These are phyloP conservation scores for Eunapius fragilis DNA, from an alignment of 37 sponge, comb jelly and placozoan genomes.

Conservation along the genomic window DNA sequence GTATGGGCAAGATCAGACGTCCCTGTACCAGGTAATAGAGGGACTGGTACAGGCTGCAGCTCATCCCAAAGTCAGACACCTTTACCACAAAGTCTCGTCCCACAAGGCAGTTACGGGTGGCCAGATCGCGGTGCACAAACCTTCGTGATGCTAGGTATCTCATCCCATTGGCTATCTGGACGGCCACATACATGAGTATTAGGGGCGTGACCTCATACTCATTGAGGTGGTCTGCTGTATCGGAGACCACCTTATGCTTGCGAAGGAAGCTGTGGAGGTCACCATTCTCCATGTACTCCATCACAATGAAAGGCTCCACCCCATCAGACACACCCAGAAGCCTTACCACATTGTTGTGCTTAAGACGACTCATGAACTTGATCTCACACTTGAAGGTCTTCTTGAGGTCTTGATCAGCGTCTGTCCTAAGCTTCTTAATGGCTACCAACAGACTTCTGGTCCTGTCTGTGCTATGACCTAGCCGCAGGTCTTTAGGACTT, in stretches of 20 bases:
- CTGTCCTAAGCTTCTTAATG: slow-evolving; percentile 69
- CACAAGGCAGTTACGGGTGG: slow-evolving; percentile 84
- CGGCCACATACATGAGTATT: slow-evolving; percentile 51
- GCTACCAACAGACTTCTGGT: slow-evolving; percentile 54
- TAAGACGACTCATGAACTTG: slow-evolving; percentile 86
- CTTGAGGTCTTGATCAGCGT: slow-evolving; percentile 39
- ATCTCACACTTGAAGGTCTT: slow-evolving; percentile 86
- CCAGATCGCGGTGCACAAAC: slow-evolving; percentile 84
- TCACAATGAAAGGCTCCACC: slow-evolving; percentile 69
- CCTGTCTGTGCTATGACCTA: slow-evolving; percentile 46
- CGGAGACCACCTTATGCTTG: slow-evolving; percentile 14
- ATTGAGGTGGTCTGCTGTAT: neutral
- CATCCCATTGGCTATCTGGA: slow-evolving; percentile 84
- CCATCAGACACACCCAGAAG: slow-evolving; percentile 73
- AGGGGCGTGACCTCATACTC: slow-evolving; percentile 15
- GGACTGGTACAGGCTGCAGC: slow-evolving; percentile 59
- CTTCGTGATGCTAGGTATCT: slow-evolving; percentile 71
- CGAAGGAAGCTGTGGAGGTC: slow-evolving; percentile 83
- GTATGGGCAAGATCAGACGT: slow-evolving; percentile 71
- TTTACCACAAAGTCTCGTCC: slow-evolving; percentile 70
- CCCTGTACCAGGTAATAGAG: slow-evolving; percentile 66
- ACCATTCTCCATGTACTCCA: slow-evolving; percentile 94
- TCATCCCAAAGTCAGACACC: slow-evolving; percentile 90
- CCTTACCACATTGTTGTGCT: slow-evolving; percentile 70
- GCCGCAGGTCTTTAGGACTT: slow-evolving; percentile 61